These are phyloP conservation scores for Atherix ibis DNA, from an alignment of 2,888 invertebrate species.

Conservation along the genomic window DNA sequence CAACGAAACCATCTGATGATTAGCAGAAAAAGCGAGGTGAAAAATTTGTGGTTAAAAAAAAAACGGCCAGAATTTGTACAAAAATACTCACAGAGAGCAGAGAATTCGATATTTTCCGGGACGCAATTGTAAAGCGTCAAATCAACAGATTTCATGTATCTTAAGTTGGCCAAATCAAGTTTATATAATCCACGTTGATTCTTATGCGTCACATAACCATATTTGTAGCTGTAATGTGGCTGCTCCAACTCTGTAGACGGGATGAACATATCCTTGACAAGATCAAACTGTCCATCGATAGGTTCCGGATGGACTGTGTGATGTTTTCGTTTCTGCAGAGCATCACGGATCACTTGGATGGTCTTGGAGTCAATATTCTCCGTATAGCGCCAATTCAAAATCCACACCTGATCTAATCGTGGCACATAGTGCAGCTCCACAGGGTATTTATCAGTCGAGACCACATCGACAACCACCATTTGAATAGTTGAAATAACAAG, in stretches of 20 bases:
- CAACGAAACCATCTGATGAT: constrained; percentile 47
- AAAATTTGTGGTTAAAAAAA: neutral
- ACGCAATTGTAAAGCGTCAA: constrained; percentile 56
- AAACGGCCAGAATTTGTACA: no score
- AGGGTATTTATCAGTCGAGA: constrained; percentile 54
- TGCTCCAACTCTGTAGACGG: constrained; percentile 41
- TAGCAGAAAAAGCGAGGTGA: neutral
- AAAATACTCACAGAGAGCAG: constrained; percentile 48
- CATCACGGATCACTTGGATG: constrained; percentile 48
- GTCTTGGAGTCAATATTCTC: constrained; percentile 10
- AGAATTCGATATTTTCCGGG: constrained; percentile 50
- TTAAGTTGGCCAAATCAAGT: constrained; percentile 51
- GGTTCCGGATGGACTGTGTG: constrained; percentile 58
- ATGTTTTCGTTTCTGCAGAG: constrained; percentile 53
- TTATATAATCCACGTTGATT: constrained; percentile 58
- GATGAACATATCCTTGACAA: constrained; percentile 47
- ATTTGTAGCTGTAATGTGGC: constrained; percentile 42
- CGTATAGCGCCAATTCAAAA: constrained; percentile 37
- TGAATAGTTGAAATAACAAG: constrained; percentile 55
- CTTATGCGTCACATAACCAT: constrained; percentile 58
- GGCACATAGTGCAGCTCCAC: constrained; percentile 53
- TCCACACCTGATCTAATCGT: constrained; percentile 59
- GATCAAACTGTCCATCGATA: constrained; percentile 58
- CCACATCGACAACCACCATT: constrained; percentile 54
- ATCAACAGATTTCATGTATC: constrained; percentile 54